phyloP scores from a whole-genome alignment of 2,888 invertebrate genomes.

The Epistrophe grossulariae region DNA sequence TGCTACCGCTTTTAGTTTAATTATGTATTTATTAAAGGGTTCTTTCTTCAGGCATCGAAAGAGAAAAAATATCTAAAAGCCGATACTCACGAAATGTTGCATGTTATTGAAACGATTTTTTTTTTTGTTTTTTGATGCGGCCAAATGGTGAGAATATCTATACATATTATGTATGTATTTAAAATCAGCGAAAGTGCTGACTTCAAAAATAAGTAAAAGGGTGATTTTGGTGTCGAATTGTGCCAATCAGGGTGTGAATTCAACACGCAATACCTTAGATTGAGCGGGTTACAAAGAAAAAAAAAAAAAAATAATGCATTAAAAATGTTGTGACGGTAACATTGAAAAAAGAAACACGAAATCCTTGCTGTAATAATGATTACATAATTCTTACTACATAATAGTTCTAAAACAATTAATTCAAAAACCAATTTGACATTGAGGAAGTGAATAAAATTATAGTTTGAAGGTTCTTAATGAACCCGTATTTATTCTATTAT shows the following conservation, averaged over 20 bases:
- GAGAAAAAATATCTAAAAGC: neutral
- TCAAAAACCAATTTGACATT: neutral
- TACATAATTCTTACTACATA: neutral
- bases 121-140: neutral
- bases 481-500: too few relatives aligned
- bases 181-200: constrained; percentile 18
- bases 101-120: constrained; percentile 15
- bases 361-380: neutral
- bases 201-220: neutral
- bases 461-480: neutral
- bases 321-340: neutral
- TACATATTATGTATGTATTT: neutral
- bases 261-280: constrained; percentile 9
- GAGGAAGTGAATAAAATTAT: neutral
- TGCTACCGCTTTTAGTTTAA: neutral
- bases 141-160: constrained; percentile 4
- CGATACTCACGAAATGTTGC: constrained; percentile 22
- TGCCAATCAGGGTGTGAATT: constrained; percentile 6
- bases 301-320: neutral
- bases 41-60: constrained; percentile 9
- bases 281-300: neutral
- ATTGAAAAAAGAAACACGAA: neutral
- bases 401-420: neutral
- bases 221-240: constrained; percentile 3
- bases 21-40: neutral